Conservation (phyloP, 64 coral and sea anemone genomes). For the Montipora sp. region DNA sequence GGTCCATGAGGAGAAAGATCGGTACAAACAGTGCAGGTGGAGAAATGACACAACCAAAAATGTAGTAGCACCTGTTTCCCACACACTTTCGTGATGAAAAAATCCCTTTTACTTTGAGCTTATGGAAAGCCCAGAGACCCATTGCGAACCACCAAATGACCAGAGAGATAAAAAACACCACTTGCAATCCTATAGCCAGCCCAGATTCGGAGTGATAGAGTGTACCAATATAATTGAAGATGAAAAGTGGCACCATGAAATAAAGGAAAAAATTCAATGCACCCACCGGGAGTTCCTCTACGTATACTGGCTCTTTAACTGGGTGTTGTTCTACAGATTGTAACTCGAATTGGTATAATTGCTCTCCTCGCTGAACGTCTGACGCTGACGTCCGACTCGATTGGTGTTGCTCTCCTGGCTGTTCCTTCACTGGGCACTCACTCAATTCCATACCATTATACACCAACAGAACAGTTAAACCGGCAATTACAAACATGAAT, state of each 20-base stretch:
- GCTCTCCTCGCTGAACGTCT: no score
- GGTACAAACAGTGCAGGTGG: background rate
- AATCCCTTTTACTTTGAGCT: no score
- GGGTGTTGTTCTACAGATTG: background rate
- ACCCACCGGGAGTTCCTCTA: background rate
- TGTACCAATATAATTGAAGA: conserved; percentile 71
- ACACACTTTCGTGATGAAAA: background rate
- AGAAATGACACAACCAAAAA: background rate
- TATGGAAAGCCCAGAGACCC: background rate
- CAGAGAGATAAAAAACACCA: background rate
- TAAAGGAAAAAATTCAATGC: conserved; percentile 61
- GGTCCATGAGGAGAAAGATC: background rate
- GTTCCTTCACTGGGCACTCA: background rate
- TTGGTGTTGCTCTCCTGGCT: no score
- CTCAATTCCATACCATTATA: conserved; percentile 61
- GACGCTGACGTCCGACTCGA: no score
- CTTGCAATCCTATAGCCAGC: background rate
- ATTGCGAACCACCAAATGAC: background rate
- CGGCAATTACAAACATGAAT: conserved; percentile 79
- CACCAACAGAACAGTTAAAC: conserved; percentile 45
- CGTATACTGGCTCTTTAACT: no score
- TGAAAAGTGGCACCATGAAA: conserved; percentile 66
- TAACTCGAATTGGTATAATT: no score
- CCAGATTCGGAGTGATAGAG: conserved; percentile 4
- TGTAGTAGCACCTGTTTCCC: background rate